Percentiles rank a stretch among this genome's conserved stretches.
Evolutionary conservation across 2,113 vertebrate species (phyloP).

Genomic region (Labeo catla): DNA sequence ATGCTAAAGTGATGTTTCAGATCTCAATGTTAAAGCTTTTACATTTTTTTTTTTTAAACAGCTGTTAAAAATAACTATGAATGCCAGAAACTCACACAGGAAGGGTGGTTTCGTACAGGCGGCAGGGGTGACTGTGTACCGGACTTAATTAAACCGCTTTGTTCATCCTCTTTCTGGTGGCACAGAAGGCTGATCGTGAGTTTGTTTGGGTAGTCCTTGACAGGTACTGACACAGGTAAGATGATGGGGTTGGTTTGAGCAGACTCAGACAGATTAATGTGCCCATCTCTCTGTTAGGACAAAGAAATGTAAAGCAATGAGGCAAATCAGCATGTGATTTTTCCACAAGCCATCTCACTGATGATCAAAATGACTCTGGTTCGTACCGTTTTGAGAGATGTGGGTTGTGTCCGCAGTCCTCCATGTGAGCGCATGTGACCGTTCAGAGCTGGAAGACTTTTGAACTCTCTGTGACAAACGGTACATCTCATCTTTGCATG

Average conservation of each 20-base stretch:
- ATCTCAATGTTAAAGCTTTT: background rate
- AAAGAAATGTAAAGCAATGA: background rate
- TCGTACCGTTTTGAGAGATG: constrained; percentile 80
- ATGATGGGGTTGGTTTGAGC: constrained; percentile 82
- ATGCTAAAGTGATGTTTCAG: background rate
- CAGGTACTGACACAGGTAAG: constrained; percentile 91
- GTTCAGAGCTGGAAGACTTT: constrained; percentile 89
- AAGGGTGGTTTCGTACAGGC: constrained; percentile 75
- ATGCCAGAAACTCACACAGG: constrained; percentile 80
- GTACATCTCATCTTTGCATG: constrained; percentile 79
- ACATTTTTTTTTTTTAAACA: background rate
- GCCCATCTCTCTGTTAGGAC: constrained; percentile 82
- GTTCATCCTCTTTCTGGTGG: constrained; percentile 76
- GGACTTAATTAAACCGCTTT: constrained; percentile 55
- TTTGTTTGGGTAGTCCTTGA: constrained; percentile 82
- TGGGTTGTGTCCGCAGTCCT: constrained; percentile 79
- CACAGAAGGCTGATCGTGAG: constrained; percentile 69
- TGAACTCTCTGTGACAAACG: constrained; percentile 87
- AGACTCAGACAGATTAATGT: constrained; percentile 76
- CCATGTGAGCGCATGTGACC: constrained; percentile 89
- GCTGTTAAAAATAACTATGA: constrained; percentile 2
- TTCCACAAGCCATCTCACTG: background rate
- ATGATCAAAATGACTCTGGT: background rate
- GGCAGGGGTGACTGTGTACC: constrained; percentile 65
- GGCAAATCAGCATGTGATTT: background rate